Evolutionary conservation across 2,888 invertebrate species (phyloP), one percentile per base, ranked within the genome.

Genomic region (Macrophya annulata): DNA sequence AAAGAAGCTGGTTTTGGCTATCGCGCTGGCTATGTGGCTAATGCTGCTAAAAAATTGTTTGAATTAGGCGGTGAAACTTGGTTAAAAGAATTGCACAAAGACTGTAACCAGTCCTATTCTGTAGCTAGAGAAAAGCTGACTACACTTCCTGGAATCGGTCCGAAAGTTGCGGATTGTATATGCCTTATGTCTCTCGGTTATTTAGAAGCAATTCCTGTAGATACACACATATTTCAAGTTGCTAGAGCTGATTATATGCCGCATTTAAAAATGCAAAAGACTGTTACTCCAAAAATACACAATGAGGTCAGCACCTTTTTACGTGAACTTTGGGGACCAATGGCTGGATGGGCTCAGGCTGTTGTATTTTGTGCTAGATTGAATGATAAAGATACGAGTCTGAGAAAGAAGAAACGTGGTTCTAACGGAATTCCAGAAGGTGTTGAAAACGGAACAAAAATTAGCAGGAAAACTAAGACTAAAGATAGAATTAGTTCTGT

Each of bases 121-220:
- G 95, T 96, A 87, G 97, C 98, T 0, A 97, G 96, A 89, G 91
- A 93, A 25, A 96, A 96, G 89, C 94, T 99, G 6, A 96, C 97
- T 94, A 95, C 95, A 86, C 93, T 99, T 51, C 96, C 96, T 88
- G 99, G 99, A 12, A 96, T 99, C 89, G 99, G 99, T 3, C 97
- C 98, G 10, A 99, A 99, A 96, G 98, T 99, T 25, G 99, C 99
- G 0, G 99, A 99, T 94, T 99, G 99, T 93, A 97, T 99, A 89
- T 98, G 98, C 92, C 95, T 99, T 31, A 99, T 99, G 99, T 98
- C 99, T 0, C 93, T 99, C 82, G 97, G 97, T 85, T 98, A 99
- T 92, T 93, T 98, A 81, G 96, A 97, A 89, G 96, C 99, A 0
- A 96, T 99, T 84, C 99, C 99, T 0, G 97, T 99, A 0, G 99